Conservation (phyloP, 2,113 vertebrate species). For the Speoplatyrhinus poulsoni region DNA sequence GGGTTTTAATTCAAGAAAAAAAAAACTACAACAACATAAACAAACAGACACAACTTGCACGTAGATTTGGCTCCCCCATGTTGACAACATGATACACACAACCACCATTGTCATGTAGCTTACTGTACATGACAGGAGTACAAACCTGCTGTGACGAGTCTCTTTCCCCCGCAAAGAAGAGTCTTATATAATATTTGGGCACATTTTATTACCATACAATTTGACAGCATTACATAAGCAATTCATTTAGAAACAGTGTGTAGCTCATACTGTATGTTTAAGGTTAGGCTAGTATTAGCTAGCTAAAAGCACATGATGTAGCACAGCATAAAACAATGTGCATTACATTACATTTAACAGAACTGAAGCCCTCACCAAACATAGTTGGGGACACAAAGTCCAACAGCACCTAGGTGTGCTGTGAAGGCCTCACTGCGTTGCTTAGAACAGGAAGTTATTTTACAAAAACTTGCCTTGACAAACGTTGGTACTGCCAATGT, state of each 20-base stretch:
- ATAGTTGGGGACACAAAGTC: conserved; percentile 89
- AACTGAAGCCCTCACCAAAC: conserved; percentile 92
- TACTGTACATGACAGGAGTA: conserved; percentile 81
- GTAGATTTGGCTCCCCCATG: neutral
- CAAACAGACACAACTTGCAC: neutral
- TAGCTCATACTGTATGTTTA: conserved; percentile 18
- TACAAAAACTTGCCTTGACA: conserved; percentile 92
- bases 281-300: neutral
- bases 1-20: conserved; percentile 9
- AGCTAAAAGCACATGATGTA: neutral
- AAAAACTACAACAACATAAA: neutral
- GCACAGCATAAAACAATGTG: conserved; percentile 13
- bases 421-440: conserved; percentile 88
- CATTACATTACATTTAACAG: neutral
- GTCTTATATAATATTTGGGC: conserved; percentile 80
- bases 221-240: conserved; percentile 86
- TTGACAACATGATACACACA: fast-evolving
- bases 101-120: conserved; percentile 2
- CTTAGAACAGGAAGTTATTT: conserved; percentile 79
- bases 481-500: conserved; percentile 86
- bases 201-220: conserved; percentile 91
- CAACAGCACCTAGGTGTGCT: conserved; percentile 92
- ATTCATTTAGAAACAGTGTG: conserved; percentile 75
- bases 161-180: conserved; percentile 85
- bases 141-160: conserved; percentile 88